phyloP scores from a whole-genome alignment of 30 jellyfish, hydroid and myxozoan species.

The Hydractinia symbiolongicarpus region DNA sequence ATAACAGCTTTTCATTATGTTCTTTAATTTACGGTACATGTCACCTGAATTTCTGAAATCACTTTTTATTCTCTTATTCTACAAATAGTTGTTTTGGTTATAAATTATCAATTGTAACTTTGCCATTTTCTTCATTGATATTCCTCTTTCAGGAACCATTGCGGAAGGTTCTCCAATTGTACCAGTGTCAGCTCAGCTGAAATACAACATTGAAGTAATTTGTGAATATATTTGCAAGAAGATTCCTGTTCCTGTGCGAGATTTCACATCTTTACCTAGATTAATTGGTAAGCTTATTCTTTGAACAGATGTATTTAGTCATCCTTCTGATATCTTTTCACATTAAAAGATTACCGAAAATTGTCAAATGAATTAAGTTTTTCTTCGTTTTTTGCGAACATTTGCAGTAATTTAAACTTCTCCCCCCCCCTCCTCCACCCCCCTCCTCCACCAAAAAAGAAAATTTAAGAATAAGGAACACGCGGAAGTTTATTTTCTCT shows the following conservation, averaged over 20 bases:
- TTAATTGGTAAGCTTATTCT: slow-evolving; percentile 55
- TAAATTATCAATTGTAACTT: background rate
- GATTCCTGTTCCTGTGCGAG: slow-evolving; percentile 96
- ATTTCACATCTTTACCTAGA: slow-evolving; percentile 95
- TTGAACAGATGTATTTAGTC: no score
- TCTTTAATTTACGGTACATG: background rate
- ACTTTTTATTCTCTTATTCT: background rate
- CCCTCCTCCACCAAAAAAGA: no score
- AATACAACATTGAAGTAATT: slow-evolving; percentile 95
- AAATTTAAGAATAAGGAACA: no score
- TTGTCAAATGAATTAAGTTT: no score
- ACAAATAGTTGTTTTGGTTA: background rate
- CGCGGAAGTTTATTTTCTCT: no score
- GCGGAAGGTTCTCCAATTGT: slow-evolving; percentile 98
- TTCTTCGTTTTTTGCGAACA: no score
- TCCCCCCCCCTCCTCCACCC: no score
- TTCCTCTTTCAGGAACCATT: slow-evolving; percentile 66
- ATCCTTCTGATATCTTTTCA: no score
- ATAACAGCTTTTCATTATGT: no score
- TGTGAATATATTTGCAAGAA: slow-evolving; percentile 93
- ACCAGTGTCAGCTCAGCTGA: slow-evolving; percentile 97
- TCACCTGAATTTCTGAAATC: background rate
- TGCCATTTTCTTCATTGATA: background rate
- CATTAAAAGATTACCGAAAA: no score
- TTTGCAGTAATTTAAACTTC: no score